Evolutionary conservation across 2,113 vertebrate species (phyloP), one percentile per base, ranked within the genome.

Genomic region (Argyrosomus japonicus): DNA sequence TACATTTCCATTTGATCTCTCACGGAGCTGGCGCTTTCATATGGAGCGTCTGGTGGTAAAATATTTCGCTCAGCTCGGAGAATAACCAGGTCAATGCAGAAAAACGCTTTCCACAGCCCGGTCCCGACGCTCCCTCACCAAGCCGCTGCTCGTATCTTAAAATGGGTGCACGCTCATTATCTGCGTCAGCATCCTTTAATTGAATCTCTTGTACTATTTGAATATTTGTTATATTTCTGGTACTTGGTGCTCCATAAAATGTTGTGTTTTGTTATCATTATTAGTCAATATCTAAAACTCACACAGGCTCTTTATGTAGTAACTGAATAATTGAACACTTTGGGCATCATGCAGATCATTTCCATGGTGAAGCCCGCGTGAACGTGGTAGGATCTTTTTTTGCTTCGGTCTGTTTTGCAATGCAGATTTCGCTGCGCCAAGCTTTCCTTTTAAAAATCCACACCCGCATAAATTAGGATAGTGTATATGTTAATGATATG

Each of bases 371-470:
- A 83, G 45, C 53, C 25, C 6, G 2, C 36, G 32, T 64, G 27
- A 32, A 32, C 14, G 61, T 72, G 45, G 45, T 75, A 70, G 21
- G 9, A 56, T 78, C 36, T 40, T 40, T 40, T 32, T 72, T 77
- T 61, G 5, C 70, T 77, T 63, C 10, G 0, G 17, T 72, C 69
- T 88, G 58, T 56, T 91, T 89, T 90, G 87, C 83, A 90, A 75
- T 87, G 71, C 85, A 87, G 67, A 91, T 90, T 85, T 82, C 0
- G 2, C 56, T 77, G 65, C 60, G 14, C 63, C 61, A 63, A 51
- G 51, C 25, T 47, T 72, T 68, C 19, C 53, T 67, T 79, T 71
- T 58, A 45, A 64, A 58, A 27, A 50, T 9, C 63, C 43, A 27
- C 25, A 43, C 27, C 47, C 3, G 62, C 53, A 83, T 79, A 79